Evolutionary conservation across 1,140 invertebrate species (phyloP).

Genomic region (Caerostris darwini): DNA sequence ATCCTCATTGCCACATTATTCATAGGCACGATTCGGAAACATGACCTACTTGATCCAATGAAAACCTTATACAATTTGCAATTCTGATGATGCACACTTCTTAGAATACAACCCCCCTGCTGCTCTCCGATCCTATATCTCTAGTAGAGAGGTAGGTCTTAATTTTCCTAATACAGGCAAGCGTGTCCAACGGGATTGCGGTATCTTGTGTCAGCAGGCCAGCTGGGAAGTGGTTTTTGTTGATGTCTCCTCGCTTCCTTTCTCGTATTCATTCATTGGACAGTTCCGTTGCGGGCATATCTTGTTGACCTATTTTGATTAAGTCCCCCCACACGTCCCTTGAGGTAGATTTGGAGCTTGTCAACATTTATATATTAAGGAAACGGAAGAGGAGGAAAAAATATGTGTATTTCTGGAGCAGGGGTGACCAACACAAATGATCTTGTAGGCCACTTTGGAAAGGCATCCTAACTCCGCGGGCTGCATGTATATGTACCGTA

Average conservation of each 20-base stretch:
- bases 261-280: neutral
- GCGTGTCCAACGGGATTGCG: neutral
- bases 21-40: neutral
- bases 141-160: neutral
- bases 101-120: too few relatives aligned
- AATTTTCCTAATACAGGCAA: neutral
- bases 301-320: slow-evolving; percentile 1
- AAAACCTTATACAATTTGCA: neutral
- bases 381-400: too few relatives aligned
- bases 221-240: neutral
- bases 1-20: neutral
- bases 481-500: too few relatives aligned
- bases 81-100: neutral
- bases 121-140: neutral
- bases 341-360: neutral
- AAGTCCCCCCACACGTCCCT: neutral
- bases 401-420: too few relatives aligned
- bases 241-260: neutral
- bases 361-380: neutral
- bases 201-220: neutral
- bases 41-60: neutral
- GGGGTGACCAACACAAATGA: too few relatives aligned
- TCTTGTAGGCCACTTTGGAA: too few relatives aligned
- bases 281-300: neutral
- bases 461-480: too few relatives aligned